Evolutionary conservation across 2,113 vertebrate genomes (phyloP).

Genomic region (Sialia sialis): DNA sequence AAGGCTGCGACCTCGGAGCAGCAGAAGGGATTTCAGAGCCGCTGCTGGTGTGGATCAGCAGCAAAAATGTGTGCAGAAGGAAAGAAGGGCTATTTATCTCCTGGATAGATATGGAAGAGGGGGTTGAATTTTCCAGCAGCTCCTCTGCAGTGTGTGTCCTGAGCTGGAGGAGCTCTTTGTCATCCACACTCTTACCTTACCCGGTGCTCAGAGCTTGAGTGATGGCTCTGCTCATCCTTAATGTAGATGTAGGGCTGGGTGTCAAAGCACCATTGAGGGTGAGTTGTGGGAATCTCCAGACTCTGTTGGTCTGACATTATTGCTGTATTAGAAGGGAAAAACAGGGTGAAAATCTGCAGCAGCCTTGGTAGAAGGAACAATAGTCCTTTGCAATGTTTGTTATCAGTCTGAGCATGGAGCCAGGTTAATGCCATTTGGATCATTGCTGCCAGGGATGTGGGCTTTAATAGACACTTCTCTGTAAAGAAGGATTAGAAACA

Average conservation of each 20-base stretch:
- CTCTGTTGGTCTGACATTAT: background rate
- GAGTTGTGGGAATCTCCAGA: background rate
- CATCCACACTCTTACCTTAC: background rate
- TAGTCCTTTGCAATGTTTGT: background rate
- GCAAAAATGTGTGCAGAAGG: background rate
- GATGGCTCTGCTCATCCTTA: conserved; percentile 15
- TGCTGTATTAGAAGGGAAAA: background rate
- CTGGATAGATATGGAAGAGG: background rate
- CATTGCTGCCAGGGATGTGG: background rate
- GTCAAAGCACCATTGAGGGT: background rate
- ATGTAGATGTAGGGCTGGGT: background rate
- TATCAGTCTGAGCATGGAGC: background rate
- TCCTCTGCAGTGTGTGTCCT: background rate
- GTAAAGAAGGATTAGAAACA: background rate
- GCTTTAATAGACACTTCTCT: background rate
- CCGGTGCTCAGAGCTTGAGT: background rate
- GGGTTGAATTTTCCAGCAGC: background rate
- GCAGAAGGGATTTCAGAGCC: background rate
- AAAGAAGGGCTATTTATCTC: background rate
- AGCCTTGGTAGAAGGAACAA: background rate
- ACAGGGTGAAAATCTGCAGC: background rate
- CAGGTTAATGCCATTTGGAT: background rate
- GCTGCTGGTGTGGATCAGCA: background rate
- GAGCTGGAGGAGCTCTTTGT: conserved; percentile 10
- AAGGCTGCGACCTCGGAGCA: background rate